Base-by-base conservation (phyloP, 2,888 invertebrate species). In the Matsumyia berberina region DNA sequence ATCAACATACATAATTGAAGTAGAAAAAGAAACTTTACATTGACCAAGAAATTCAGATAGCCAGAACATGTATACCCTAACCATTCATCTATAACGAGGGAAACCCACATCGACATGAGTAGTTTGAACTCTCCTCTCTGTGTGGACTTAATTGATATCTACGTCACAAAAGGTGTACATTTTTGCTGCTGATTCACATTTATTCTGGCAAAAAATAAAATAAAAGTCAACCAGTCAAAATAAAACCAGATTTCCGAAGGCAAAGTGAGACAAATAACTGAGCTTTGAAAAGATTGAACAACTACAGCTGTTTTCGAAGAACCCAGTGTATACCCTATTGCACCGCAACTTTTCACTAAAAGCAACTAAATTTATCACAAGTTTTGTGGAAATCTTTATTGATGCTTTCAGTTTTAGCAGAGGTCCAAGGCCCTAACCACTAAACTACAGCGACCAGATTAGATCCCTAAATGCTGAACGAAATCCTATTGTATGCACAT, bases 41-140 rank as follows among this genome's bases (percentile, higher is more conserved):
- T 69, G 77, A 69, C 77, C 77, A 77, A 77, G 9, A 58, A 67
- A 53, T 15, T 15, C 42, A 58, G 42, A 60, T 35, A 51, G 6
- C 42, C 67, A 60, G 33, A 51, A 29, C 60, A 58, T 70, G 57
- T 69, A 11, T 42, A 29, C n/a, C 24, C 24, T 24, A 24, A 4
- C 29, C 31, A 62, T 33, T 62, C 62, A 60, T 49, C 42, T 55
- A 39, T 11, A 33, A 24, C 67, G 51, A 60, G 77, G 67, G 77
- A 51, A 77, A 67, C 53, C 67, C 67, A 42, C 49, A 46, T 29
- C 64, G 42, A 53, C 42, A 44, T 62, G 31, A 53, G 8, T 64
- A 57, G 53, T 62, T 62, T 42, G 35, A 58, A 58, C 35, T 35
- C 12, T 5, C 15, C 46, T 19, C 46, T 12, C 9, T 17, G 12